Evolutionary conservation across 2,888 invertebrate genomes (phyloP).

Genomic region (Ectemnius cavifrons): DNA sequence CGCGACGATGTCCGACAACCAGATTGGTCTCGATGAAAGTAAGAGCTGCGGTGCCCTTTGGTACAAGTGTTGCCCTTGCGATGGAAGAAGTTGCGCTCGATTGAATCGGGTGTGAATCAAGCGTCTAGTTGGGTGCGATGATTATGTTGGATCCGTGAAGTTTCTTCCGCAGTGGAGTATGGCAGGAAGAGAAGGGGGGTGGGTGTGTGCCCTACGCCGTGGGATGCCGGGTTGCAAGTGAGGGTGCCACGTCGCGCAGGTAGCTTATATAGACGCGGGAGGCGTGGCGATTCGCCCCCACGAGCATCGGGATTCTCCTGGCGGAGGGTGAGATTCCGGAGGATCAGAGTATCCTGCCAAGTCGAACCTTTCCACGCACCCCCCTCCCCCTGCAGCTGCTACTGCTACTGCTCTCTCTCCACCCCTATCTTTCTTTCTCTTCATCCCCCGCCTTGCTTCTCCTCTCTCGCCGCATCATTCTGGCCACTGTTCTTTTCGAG

Average conservation of each 20-base stretch:
- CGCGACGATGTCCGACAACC: slow-evolving; percentile 1
- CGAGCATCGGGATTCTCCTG: slow-evolving; percentile 43
- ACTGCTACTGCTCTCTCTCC: slow-evolving; percentile 11
- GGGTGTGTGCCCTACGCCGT: slow-evolving; percentile 32
- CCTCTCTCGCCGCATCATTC: no score
- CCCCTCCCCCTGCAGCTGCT: slow-evolving; percentile 24
- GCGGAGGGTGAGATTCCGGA: slow-evolving; percentile 48
- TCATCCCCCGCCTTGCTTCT: neutral
- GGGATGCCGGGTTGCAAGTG: slow-evolving; percentile 69
- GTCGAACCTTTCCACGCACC: slow-evolving; percentile 26
- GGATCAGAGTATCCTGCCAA: slow-evolving; percentile 31
- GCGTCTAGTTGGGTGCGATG: no score
- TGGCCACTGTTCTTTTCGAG: neutral
- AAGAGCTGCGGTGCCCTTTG: slow-evolving; percentile 28
- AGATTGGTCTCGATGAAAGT: slow-evolving; percentile 13
- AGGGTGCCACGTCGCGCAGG: slow-evolving; percentile 61
- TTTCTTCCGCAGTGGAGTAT: no score
- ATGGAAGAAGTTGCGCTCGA: no score
- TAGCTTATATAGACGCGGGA: slow-evolving; percentile 74
- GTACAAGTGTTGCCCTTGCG: no score
- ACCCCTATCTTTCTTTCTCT: neutral
- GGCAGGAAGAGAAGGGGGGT: neutral
- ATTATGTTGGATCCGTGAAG: no score
- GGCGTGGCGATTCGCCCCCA: slow-evolving; percentile 71
- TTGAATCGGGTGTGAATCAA: no score